A percentile compares a stretch with the other conserved stretches of the same genome.
Conservation (phyloP, 2,888 invertebrate species). For the Electrophaes corylata region DNA sequence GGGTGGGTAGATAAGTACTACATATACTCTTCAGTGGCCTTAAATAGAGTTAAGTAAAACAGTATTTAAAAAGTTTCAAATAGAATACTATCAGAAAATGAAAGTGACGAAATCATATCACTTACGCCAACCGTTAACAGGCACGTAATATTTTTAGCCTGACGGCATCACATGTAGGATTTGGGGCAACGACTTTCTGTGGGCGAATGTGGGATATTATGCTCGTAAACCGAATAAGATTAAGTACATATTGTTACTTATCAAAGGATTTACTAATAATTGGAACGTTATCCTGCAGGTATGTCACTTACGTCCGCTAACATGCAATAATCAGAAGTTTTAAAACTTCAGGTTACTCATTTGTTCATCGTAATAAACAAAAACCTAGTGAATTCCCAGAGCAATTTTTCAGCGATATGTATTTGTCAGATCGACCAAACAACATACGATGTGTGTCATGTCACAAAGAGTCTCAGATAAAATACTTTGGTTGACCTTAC, state of each 20-base stretch:
- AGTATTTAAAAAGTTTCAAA: too few relatives aligned
- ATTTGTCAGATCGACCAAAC: not conserved
- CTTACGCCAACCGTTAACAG: conserved; percentile 46
- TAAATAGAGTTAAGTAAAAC: too few relatives aligned
- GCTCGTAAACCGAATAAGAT: conserved; percentile 40
- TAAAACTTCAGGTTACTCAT: not conserved
- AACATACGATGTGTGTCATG: not conserved
- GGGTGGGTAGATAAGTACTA: too few relatives aligned
- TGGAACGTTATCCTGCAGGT: too few relatives aligned
- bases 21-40: too few relatives aligned
- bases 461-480: not conserved
- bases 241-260: conserved; percentile 11
- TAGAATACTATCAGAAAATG: not conserved
- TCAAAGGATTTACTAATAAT: too few relatives aligned
- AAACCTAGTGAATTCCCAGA: not conserved
- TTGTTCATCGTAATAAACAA: not conserved
- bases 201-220: conserved; percentile 48
- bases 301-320: not conserved
- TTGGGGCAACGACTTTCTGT: conserved; percentile 61
- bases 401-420: not conserved
- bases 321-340: not conserved
- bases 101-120: conserved; percentile 19
- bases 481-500: conserved; percentile 11
- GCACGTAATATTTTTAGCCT: conserved; percentile 61
- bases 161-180: conserved; percentile 50